These are phyloP conservation scores for Cremastinae sp. DNA, from an alignment of 2,888 invertebrate species.

Conservation along the genomic window DNA sequence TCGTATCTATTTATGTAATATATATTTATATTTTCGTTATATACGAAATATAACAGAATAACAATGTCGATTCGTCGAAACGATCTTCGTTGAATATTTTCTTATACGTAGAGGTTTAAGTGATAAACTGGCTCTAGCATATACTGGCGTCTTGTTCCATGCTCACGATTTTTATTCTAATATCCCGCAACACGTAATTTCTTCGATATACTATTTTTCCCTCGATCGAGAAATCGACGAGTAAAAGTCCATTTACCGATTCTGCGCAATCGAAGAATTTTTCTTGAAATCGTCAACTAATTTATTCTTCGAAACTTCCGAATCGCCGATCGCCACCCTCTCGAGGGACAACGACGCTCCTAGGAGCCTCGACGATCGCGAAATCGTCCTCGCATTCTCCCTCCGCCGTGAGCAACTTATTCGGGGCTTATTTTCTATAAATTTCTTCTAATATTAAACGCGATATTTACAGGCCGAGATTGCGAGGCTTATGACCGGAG, in stretches of 20 bases:
- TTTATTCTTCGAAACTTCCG: neutral
- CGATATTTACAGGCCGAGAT: slow-evolving; percentile 56
- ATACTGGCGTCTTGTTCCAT: slow-evolving; percentile 77
- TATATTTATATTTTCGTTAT: slow-evolving; percentile 30
- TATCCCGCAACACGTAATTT: slow-evolving; percentile 56
- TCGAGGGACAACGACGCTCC: too few species aligned
- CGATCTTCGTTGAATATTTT: slow-evolving; percentile 56
- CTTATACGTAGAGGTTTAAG: slow-evolving; percentile 69
- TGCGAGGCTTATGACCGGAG: slow-evolving; percentile 47
- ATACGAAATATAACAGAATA: slow-evolving; percentile 66
- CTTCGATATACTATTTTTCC: slow-evolving; percentile 51
- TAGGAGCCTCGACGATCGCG: too few species aligned
- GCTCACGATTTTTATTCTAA: slow-evolving; percentile 56
- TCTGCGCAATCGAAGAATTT: too few species aligned
- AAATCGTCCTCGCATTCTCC: slow-evolving; percentile 28
- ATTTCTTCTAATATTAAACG: slow-evolving; percentile 23
- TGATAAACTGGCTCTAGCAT: slow-evolving; percentile 76
- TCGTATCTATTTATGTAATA: slow-evolving; percentile 11
- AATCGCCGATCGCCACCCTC: too few species aligned
- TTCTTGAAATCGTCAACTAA: too few species aligned
- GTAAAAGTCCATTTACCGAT: slow-evolving; percentile 42
- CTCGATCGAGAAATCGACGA: slow-evolving; percentile 27
- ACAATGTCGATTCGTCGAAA: slow-evolving; percentile 63
- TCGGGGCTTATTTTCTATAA: neutral
- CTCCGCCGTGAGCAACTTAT: slow-evolving; percentile 52